Base-by-base conservation (phyloP, 2,888 invertebrate species). In the Stenichneumon culpator region DNA sequence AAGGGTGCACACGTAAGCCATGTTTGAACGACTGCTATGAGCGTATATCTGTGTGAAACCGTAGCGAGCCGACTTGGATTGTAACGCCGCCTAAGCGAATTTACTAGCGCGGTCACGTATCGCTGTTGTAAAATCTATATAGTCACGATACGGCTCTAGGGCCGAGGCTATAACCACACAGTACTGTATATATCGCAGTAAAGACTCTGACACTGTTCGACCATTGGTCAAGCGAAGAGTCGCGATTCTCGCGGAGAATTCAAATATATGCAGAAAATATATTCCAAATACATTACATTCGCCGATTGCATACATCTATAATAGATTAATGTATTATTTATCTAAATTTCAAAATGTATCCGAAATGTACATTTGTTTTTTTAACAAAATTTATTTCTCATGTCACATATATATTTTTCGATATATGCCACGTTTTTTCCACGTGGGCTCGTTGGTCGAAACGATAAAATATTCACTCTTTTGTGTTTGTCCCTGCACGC, bases 1-100 rank as follows among this genome's bases (percentile, higher is more conserved):
- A 67, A 67, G 67, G 77, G 67, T 77, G 77, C 67, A 11, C 67
- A 54, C 63, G 44, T 67, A 67, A 19, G 67, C 67, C 32, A 47
- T 44, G 65, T 63, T 39, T 28, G 36, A 80, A 32, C 47, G 52
- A 67, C 67, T 25, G 50, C 22, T 14, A 11, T n/a, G 47, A 32
- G 44, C 36, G 16, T 47, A 19, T 60, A 6, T 22, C 39, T 2
- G n/a, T 44, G 39, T 11, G 54, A 36, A 54, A 72, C 67, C 36
- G 25, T 4, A 67, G 60, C 28, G 16, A 63, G 6, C 60, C 60
- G 28, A 63, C 28, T n/a, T 32, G 6, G 60, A 16, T 63, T n/a
- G 28, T 28, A 63, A 63, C 11, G 16, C 16, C 32, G 60, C 19
- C 16, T 16, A 1, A 5, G 60, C 28, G n/a, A 11, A 25, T n/a